Evolutionary conservation across 2,888 invertebrate genomes (phyloP).

Genomic region (Agrotis clavis): DNA sequence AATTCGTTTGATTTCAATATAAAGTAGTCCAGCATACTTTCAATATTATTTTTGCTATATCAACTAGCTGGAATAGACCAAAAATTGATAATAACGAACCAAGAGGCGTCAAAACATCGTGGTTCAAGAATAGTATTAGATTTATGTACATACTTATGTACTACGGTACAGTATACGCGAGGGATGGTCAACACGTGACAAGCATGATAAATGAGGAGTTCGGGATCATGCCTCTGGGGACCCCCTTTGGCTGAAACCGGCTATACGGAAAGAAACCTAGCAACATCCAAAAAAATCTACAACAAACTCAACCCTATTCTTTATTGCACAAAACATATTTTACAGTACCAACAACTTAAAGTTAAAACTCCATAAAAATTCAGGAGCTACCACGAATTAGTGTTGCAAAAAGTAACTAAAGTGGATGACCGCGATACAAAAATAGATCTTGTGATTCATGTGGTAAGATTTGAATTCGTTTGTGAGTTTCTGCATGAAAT

Average conservation of each 20-base stretch:
- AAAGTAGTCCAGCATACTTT: neutral
- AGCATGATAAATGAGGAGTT: constrained; percentile 89
- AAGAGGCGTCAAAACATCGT: constrained; percentile 57
- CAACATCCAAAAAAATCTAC: constrained; percentile 66
- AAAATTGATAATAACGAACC: constrained; percentile 49
- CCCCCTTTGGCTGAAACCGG: constrained; percentile 82
- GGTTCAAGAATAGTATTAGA: constrained; percentile 66
- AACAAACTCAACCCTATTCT: constrained; percentile 70
- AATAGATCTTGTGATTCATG: constrained; percentile 62
- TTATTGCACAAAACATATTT: constrained; percentile 65
- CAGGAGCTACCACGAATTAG: constrained; percentile 83
- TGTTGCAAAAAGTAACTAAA: constrained; percentile 85
- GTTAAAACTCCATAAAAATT: constrained; percentile 82
- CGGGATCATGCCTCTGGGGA: constrained; percentile 89
- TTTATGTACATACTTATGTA: constrained; percentile 74
- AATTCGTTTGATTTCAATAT: constrained; percentile 9
- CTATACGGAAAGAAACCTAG: constrained; percentile 79
- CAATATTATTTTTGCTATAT: neutral
- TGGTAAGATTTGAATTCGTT: constrained; percentile 73
- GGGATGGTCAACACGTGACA: constrained; percentile 91
- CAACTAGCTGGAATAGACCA: constrained; percentile 14
- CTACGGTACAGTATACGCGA: constrained; percentile 84
- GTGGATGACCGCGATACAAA: constrained; percentile 67
- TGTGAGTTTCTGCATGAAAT: constrained; percentile 68
- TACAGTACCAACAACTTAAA: constrained; percentile 48